Base-by-base conservation (phyloP, 2,113 vertebrate genomes). In the Columba janthina region DNA sequence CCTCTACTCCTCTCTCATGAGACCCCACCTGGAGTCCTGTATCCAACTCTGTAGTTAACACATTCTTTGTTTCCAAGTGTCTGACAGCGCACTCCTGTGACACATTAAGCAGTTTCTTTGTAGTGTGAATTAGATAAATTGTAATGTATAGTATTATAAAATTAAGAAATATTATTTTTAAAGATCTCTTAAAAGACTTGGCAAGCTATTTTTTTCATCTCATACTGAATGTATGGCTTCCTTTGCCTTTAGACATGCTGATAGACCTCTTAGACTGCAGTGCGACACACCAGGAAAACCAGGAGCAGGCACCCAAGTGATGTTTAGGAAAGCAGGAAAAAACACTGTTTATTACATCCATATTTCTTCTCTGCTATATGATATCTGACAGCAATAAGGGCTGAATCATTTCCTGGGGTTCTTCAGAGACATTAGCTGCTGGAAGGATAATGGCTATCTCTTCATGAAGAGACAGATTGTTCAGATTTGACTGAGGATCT, bases 391-490 rank as follows among this genome's bases (percentile, higher is more conserved):
- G 18, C 67, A 85, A 3, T 60, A 57, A 71, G 26, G 48, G 26
- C 48, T 82, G 74, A 85, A 93, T 51, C 5, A 34, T 72, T 79
- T 82, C 36, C 50, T 75, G 6, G 25, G 12, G 29, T 11, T 61
- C 67, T 88, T 89, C 70, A 93, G 78, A 90, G 74, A 44, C 19
- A 9, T 61, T 24, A 91, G 50, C 44, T 72, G 50, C 51, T 82
- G 66, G 54, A 87, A 81, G 29, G 48, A 61, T 76, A 85, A 80
- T 18, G 40, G 6, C 6, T 87, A 6, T 36, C 29, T 72, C n/a
- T 62, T 64, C 4, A 2, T 12, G 20, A 53, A 57, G 40, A 89
- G 53, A 89, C 4, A 89, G 89, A 56, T 17, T 14, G 5, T 67
- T 67, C 38, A 24, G 34, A 48, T 79, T 51, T 79, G 61, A 64